Evolutionary conservation across 2,797 vertebrate species (phyloP).

Genomic region (Delichon dasypus): DNA sequence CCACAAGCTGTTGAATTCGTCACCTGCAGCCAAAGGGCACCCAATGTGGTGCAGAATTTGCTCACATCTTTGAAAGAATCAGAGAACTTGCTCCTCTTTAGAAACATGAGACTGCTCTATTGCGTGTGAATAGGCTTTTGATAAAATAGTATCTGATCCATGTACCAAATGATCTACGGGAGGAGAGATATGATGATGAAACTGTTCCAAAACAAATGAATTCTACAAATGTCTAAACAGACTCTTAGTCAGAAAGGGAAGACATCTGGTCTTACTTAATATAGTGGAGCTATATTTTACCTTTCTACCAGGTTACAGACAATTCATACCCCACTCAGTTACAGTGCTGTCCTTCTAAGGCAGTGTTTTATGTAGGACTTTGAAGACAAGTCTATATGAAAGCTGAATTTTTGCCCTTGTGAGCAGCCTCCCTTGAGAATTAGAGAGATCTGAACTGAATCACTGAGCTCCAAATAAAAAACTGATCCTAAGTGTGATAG

Average conservation of each 20-base stretch:
- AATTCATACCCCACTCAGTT: not conserved
- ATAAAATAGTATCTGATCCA: not conserved
- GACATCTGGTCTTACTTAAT: not conserved
- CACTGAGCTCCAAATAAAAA: not conserved
- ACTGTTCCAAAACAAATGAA: not conserved
- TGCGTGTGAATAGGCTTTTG: not conserved
- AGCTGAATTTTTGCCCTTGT: not conserved
- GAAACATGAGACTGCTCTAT: not conserved
- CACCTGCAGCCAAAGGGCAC: constrained; percentile 10
- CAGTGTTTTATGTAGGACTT: not conserved
- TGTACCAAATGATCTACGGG: not conserved
- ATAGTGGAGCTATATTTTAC: not conserved
- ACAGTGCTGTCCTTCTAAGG: not conserved
- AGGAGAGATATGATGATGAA: not conserved
- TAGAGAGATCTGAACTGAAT: not conserved
- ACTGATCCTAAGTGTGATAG: not conserved
- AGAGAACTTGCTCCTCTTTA: not conserved
- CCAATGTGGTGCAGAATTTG: constrained; percentile 33
- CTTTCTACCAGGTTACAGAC: not conserved
- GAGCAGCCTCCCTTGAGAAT: not conserved
- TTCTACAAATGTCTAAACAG: not conserved
- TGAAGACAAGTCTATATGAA: not conserved
- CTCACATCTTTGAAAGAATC: not conserved
- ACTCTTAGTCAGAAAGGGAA: not conserved
- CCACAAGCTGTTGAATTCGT: constrained; percentile 28